These are phyloP conservation scores for Drosophila navojoa DNA, from an alignment of 1,140 invertebrate genomes.

Conservation along the genomic window DNA sequence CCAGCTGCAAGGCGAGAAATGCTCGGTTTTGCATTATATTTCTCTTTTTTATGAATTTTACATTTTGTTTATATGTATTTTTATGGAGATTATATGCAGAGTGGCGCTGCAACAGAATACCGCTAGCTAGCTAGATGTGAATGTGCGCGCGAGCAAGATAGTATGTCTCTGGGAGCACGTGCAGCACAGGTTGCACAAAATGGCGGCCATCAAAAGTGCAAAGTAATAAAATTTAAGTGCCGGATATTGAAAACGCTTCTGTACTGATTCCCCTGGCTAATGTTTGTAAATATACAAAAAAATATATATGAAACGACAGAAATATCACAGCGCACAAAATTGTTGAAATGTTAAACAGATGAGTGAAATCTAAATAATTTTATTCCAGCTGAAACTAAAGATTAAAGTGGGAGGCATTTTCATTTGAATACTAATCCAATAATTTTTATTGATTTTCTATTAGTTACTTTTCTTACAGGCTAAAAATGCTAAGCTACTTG, in stretches of 20 bases:
- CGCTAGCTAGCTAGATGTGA: constrained; percentile 10
- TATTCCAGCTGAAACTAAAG: neutral
- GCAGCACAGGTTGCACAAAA: constrained; percentile 44
- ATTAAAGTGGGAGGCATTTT: too few species aligned
- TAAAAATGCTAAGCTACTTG: too few species aligned
- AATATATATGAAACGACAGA: neutral
- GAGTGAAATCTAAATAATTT: neutral
- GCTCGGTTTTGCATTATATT: constrained; percentile 22
- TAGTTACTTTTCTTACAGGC: too few species aligned
- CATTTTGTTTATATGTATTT: constrained; percentile 65
- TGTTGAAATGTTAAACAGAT: neutral
- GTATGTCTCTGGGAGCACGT: constrained; percentile 23
- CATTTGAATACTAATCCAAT: too few species aligned
- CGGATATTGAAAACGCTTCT: constrained; percentile 64
- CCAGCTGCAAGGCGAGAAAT: constrained; percentile 28
- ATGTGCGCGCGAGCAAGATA: constrained; percentile 9
- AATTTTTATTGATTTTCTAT: too few species aligned
- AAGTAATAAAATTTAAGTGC: constrained; percentile 68
- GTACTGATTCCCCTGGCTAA: constrained; percentile 42
- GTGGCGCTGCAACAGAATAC: constrained; percentile 9
- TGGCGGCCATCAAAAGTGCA: constrained; percentile 50
- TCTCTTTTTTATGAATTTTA: constrained; percentile 63
- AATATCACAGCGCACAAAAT: neutral
- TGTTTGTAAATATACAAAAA: constrained; percentile 40
- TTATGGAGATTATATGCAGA: constrained; percentile 60